Evolutionary conservation across 1,140 invertebrate genomes (phyloP), one percentile per base, ranked within the genome.

Genomic region (Orchesella cincta): DNA sequence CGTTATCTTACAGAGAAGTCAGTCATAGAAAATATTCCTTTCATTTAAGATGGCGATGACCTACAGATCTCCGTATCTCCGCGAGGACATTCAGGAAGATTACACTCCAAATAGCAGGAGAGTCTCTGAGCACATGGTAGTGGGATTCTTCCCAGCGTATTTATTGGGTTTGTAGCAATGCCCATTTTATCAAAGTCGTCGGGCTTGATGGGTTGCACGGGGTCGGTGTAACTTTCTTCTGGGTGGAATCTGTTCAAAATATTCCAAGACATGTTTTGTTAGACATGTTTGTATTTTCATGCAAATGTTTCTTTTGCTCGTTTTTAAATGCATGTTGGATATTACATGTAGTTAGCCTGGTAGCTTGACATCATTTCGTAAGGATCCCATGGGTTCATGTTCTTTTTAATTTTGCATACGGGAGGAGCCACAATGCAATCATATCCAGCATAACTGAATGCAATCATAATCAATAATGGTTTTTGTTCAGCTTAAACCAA

Each of bases 341-440:
- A 52, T 51, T 78, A 79, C 81, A 72, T 62, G 36, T 52, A 81
- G 39, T 80, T 73, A 1, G 52, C 34, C 73, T 80, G 77, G 64
- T 81, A 80, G 0, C 52, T 57, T 3, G 81, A 80, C 26, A 80
- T 62, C 2, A 67, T 62, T n/a, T 77, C 78, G n/a, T 80, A 77
- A 0, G 81, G 79, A 72, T 80, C 74, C 0, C 23, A 8, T 0
- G 28, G 73, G 52, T 82, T 75, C 23, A 82, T 35, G 0, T 34
- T 39, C 36, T 74, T 78, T 54, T 80, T 78, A 12, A 82, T 76
- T 79, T 82, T 82, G 52, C 81, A 80, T 14, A 82, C 79, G 0
- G 81, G 79, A 18, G 81, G 81, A 20, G 79, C 79, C 1, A 64
- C 46, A 16, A 71, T 23, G 23, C 75, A 70, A 16, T 76, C 57